Base-by-base conservation (phyloP, 2,888 invertebrate genomes). In the Polydrusus cervinus region DNA sequence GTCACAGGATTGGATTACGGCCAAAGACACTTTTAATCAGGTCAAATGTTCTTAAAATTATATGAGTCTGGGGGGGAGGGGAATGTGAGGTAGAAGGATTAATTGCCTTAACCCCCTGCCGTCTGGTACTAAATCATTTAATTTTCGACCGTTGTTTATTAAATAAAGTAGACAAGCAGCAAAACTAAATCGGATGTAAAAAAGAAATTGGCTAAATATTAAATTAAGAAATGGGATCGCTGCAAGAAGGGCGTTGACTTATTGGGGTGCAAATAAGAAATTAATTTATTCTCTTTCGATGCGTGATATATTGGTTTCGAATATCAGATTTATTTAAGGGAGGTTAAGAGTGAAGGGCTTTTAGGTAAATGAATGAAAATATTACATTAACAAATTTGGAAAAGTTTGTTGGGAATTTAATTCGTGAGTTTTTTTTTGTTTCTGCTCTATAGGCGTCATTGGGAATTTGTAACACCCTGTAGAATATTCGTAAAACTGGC, bases 151-250 rank as follows among this genome's bases (percentile, higher is more conserved):
- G 13, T 43, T 64, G 47, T 64, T 64, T 47, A 47, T 47, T 51
- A 49, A 65, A 65, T 65, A 5, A 18, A 51, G 49, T 51, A 65
- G 11, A 65, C 18, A 65, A 65, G 38, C 51, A 51, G n/a, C 11
- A 65, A 65, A 49, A 51, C 16, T 30, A 18, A 55, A 64, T 30
- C 51, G 61, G 53, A 71, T 71, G 30, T 5, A 38, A 38, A 61
- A 72, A 72, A 18, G 45, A 73, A 73, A 73, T 67, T 61, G 67
- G 25, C 66, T 40, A 62, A 73, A 73, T 73, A 73, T 73, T 67
- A 73, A 73, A 73, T 73, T 73, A 61, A 5, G 25, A 25, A 40
- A 67, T 49, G 73, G 49, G 49, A 61, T 72, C 67, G 45, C 53
- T 55, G 10, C 67, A 18, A 5, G 30, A 51, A 67, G 73, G 73